Base-by-base conservation (phyloP, 2,113 vertebrate genomes). In the Plestiodon gilberti region DNA sequence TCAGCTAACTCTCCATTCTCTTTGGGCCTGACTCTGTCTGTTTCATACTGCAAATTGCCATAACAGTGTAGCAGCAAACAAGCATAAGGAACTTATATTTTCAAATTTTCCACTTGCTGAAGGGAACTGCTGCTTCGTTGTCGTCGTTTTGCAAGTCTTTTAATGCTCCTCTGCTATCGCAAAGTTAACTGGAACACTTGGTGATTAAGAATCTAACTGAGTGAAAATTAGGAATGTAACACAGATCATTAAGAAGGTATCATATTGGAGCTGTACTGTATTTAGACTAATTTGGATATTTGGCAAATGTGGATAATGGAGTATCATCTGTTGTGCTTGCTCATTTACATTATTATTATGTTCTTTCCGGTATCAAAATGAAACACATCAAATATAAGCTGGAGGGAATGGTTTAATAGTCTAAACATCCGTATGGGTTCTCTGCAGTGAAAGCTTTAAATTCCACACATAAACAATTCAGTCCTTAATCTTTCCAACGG, bases 301-400 rank as follows among this genome's bases (percentile, higher is more conserved):
- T 88, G 87, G 48, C 69, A 85, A 82, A 93, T 91, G 28, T 65
- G 73, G 52, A 84, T 79, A 33, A 89, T 87, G 83, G 79, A 48
- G 30, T 55, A 84, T 86, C 64, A 90, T 88, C 48, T 89, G 61
- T 25, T 93, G 86, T 18, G 65, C 79, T 91, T 91, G n/a, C 35
- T 61, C 25, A 87, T 89, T 91, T 91, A 30, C 5, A 33, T 67
- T 83, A 86, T 82, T 89, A 88, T 78, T 80, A 77, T 89, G 61
- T 9, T 92, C 25, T 85, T 59, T 84, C 25, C 33, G 38, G 52
- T 30, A 71, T 3, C 0, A 0, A 69, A 89, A 90, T 73, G 78
- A 80, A 87, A 81, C 30, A 86, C 22, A 92, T 86, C 65, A 84
- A 0, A 0, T 75, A 59, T 25, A 84, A 67, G 87, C 76, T 84